Evolutionary conservation across 2,797 vertebrate species (phyloP).

Genomic region (Salarias fasciatus): DNA sequence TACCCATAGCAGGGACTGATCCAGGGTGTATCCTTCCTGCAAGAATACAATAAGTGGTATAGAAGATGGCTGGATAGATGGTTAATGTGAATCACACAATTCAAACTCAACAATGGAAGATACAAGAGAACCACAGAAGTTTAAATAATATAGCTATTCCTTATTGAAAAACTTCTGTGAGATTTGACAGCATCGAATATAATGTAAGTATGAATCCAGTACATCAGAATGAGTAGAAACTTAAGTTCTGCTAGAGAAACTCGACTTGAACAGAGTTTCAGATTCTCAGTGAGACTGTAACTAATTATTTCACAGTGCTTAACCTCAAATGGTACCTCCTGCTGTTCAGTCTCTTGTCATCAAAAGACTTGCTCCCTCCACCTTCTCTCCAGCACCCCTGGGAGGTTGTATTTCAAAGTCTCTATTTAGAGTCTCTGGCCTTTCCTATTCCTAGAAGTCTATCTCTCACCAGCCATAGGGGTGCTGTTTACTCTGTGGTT

Average conservation of each 20-base stretch:
- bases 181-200: too few species aligned
- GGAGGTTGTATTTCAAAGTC: conserved; percentile 10
- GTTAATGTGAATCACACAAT: too few species aligned
- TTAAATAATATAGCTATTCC: too few species aligned
- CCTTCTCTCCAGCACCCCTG: background rate
- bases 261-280: conserved; percentile 19
- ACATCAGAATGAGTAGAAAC: conserved; percentile 23
- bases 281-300: conserved; percentile 17
- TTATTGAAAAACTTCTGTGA: too few species aligned
- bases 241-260: conserved; percentile 7
- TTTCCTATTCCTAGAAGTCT: conserved; percentile 2
- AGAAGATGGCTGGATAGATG: too few species aligned
- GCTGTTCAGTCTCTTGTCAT: conserved; percentile 28
- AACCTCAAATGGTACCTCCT: conserved; percentile 12
- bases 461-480: conserved; percentile 15
- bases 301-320: conserved; percentile 45
- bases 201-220: conserved; percentile 11
- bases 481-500: conserved; percentile 5
- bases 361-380: conserved; percentile 15
- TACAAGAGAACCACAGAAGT: too few species aligned
- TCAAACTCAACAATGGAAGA: too few species aligned
- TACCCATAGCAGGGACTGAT: too few species aligned
- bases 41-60: too few species aligned
- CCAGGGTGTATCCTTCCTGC: too few species aligned
- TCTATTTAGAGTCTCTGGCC: conserved; percentile 2